Base-by-base conservation (phyloP, 2,888 invertebrate genomes). In the Plebejus anna region DNA sequence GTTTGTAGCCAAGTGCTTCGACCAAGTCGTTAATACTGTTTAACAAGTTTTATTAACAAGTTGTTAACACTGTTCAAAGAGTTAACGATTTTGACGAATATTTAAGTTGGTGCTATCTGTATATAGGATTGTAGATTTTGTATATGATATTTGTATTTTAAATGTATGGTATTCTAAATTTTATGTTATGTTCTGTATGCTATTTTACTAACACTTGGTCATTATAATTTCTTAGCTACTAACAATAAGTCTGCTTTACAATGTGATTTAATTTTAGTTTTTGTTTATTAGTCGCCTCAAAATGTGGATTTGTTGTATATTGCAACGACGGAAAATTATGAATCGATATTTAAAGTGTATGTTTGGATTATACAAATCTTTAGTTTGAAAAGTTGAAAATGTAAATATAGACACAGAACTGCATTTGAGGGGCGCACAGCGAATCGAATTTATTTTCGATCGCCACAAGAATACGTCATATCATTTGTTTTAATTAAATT, bases 1-100 rank as follows among this genome's bases (percentile, higher is more conserved):
- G 83, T 96, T 95, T 84, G 95, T 95, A 77, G 95, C 95, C 1
- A 95, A 95, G 82, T 95, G 95, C 84, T 94, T 95, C 81, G 94
- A 94, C 81, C 95, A 95, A 91, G 95, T 95, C 75, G 95, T 95
- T 83, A 95, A 94, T 81, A 95, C 95, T 80, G 86, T 92, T 79
- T 94, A 90, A 80, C 59, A 59, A n/a, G 82, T 95, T 95, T 84
- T 94, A 95, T 81, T 94, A 94, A 81, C 95, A 95, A 91, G 95
- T 95, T 75, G 95, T 95, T 83, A 95, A 94, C 81, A 95, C 95
- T 80, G 86, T 92, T 79, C 4, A 16, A 51, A 1, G 4, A 51
- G 71, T 71, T 71, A 13, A 42, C 22, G 47, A 22, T 38, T 36
- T 42, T 32, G 1, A 55, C 16, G 4, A 73, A 73, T 16, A 22